Evolutionary conservation across 2,888 invertebrate species (phyloP), one percentile per base, ranked within the genome.

Genomic region (Amphipoea lucens): DNA sequence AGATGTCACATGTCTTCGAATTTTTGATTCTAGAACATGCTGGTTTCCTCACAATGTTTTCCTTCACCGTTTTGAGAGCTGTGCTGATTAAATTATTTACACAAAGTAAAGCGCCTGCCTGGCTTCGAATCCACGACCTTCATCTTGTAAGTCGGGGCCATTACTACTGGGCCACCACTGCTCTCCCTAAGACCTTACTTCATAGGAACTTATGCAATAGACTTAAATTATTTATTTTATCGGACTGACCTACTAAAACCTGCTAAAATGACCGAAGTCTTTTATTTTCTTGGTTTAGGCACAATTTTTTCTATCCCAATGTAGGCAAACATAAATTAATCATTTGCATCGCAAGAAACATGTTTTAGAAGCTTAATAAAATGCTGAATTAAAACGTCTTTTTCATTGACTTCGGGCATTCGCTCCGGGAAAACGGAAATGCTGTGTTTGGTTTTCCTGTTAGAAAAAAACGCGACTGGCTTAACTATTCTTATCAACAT

Each of bases 341-440:
- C 62, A 0, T 14, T 51, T 4, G 4, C 60, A 51, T 60, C 20
- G 12, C 74, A 67, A 20, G 60, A 74, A 74, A 82, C 14, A 54
- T 67, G 48, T 62, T 51, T 48, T 54, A 48, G 17, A 57, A 51
- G n/a, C 63, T 65, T 51, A 63, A 60, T 45, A 67, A 29, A 76
- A 40, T 83, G 14, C 45, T 68, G 36, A 54, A 63, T 42, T 60
- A 54, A 82, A 57, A 51, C n/a, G 36, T 78, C 11, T 23, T 51
- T 74, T 62, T n/a, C 74, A 79, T 84, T 72, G 67, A 81, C 45
- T 68, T 45, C 60, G 81, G 72, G 45, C 71, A 81, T 75, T 83
- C 42, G 63, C 73, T 76, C 42, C 68, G 71, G 74, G 67, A 85
- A 85, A 86, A 86, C 79, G 75, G 76, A 83, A 78, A 79, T 78